phyloP scores from a whole-genome alignment of 1,140 invertebrate genomes.

The Diploscapter pachys region DNA sequence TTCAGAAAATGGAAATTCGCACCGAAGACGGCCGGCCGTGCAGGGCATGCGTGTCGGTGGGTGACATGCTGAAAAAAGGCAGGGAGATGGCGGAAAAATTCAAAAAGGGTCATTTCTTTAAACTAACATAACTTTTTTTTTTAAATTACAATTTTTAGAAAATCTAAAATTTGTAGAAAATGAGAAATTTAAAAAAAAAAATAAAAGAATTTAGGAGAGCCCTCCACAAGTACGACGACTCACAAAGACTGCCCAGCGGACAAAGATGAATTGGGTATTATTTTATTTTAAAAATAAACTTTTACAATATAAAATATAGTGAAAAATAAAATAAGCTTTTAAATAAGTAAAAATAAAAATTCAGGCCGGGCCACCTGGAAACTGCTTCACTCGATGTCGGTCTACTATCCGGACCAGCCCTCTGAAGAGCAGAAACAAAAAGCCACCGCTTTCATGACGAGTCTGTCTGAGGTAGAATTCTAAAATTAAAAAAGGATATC shows the following conservation, averaged over 20 bases:
- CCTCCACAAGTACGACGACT: constrained; percentile 29
- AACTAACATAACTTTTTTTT: background rate
- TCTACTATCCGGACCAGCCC: constrained; percentile 85
- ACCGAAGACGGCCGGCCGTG: constrained; percentile 39
- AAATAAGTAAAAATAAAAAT: background rate
- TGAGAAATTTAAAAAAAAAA: constrained; percentile 6
- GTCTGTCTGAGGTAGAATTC: constrained; percentile 68
- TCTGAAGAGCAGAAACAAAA: constrained; percentile 62
- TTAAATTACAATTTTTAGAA: background rate
- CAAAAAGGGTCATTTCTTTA: background rate
- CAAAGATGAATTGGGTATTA: constrained; percentile 51
- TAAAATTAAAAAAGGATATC: constrained; percentile 61
- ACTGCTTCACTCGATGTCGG: constrained; percentile 92
- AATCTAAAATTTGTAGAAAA: background rate
- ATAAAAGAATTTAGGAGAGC: background rate
- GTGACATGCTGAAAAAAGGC: constrained; percentile 52
- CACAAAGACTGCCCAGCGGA: constrained; percentile 56
- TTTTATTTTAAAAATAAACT: background rate
- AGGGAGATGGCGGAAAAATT: constrained; percentile 39
- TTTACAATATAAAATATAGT: background rate
- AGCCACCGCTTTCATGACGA: constrained; percentile 71
- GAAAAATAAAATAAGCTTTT: background rate
- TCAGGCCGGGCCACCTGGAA: constrained; percentile 74
- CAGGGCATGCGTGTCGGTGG: constrained; percentile 51
- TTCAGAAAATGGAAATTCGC: too few species aligned